phyloP scores from a whole-genome alignment of 2,113 vertebrate genomes.

The Tringa solitaria region DNA sequence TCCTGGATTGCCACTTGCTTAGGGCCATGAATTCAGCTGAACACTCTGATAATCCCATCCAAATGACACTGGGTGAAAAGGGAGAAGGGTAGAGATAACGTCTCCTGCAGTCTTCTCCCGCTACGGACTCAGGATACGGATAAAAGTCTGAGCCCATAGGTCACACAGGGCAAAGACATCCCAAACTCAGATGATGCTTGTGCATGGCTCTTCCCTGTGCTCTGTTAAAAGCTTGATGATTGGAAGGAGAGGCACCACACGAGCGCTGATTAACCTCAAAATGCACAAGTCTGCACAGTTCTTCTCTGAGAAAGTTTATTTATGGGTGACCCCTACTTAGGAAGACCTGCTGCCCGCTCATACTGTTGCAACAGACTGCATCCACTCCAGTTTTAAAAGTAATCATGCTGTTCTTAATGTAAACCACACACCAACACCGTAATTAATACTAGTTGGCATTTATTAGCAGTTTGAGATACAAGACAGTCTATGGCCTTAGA shows the following conservation, averaged over 20 bases:
- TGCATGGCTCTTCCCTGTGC: background rate
- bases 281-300: background rate
- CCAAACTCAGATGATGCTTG: background rate
- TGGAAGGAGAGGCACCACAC: background rate
- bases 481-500: background rate
- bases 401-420: background rate
- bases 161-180: background rate
- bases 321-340: background rate
- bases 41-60: background rate
- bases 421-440: fast-evolving
- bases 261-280: background rate
- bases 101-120: background rate
- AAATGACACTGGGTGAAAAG: background rate
- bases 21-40: background rate
- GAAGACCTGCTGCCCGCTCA: fast-evolving
- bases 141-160: background rate
- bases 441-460: background rate
- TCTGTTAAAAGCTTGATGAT: background rate
- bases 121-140: background rate
- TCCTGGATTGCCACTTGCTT: fast-evolving
- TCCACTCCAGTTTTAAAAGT: background rate
- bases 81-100: background rate
- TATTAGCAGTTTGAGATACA: background rate
- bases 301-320: background rate
- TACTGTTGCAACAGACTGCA: background rate